Evolutionary conservation across 2,113 vertebrate species (phyloP).

Genomic region (Triplophysa tibetana): DNA sequence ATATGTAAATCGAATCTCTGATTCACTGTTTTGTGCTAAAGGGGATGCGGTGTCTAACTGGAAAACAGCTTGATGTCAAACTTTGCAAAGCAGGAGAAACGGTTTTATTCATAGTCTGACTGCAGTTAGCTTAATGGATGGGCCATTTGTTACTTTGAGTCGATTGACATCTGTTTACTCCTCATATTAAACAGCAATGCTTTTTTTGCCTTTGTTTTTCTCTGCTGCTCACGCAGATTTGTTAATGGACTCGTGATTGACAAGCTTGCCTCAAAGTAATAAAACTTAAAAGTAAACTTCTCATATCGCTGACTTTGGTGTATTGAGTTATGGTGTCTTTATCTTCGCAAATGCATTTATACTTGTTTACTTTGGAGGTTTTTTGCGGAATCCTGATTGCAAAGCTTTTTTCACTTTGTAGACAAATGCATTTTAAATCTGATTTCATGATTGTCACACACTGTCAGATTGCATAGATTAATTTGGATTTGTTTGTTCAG

Average conservation of each 20-base stretch:
- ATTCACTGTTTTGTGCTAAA: too few relatives aligned
- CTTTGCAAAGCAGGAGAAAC: neutral
- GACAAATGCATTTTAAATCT: too few relatives aligned
- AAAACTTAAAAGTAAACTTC: too few relatives aligned
- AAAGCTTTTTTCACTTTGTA: too few relatives aligned
- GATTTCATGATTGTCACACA: too few relatives aligned
- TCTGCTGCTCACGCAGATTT: slow-evolving; percentile 5
- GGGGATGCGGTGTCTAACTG: neutral
- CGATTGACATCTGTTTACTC: neutral
- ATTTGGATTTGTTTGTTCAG: too few relatives aligned
- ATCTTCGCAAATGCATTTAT: too few relatives aligned
- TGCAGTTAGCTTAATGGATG: neutral
- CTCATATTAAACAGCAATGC: neutral
- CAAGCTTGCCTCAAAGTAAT: neutral
- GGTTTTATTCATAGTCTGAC: slow-evolving; percentile 24
- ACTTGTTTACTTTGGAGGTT: too few relatives aligned
- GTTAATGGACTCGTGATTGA: neutral
- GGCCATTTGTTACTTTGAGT: neutral
- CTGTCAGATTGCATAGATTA: too few relatives aligned
- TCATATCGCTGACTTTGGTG: too few relatives aligned
- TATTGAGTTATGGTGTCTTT: too few relatives aligned
- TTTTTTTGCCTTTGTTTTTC: neutral
- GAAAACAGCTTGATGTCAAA: neutral
- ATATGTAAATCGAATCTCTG: neutral
- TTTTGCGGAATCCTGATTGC: too few relatives aligned